These are phyloP conservation scores for Macrotis lagotis DNA, from an alignment of 2,113 vertebrate species.

Conservation along the genomic window DNA sequence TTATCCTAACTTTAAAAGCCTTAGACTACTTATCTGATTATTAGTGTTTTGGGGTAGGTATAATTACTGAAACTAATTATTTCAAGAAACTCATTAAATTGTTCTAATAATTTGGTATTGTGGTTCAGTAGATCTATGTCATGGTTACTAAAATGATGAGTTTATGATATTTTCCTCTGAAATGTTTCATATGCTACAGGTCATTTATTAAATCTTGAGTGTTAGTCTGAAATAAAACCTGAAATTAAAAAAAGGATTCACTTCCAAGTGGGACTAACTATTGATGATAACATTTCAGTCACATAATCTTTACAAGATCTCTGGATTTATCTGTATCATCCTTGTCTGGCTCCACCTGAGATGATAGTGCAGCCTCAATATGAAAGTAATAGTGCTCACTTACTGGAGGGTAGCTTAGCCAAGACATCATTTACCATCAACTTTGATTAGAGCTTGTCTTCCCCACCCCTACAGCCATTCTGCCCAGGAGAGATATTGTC, in stretches of 20 bases:
- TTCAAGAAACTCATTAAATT: slow-evolving; percentile 10
- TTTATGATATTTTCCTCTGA: neutral
- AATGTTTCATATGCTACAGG: neutral
- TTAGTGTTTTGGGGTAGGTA: neutral
- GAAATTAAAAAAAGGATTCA: neutral
- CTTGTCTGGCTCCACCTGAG: neutral
- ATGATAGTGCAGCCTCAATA: neutral
- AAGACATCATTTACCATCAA: neutral
- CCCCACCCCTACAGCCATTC: neutral
- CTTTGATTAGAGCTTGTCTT: neutral
- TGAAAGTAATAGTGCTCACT: neutral
- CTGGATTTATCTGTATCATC: neutral
- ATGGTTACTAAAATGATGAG: neutral
- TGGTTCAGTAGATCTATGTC: neutral
- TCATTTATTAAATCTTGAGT: slow-evolving; percentile 1
- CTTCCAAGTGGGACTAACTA: neutral
- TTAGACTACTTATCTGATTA: neutral
- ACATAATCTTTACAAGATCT: neutral
- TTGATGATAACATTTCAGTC: neutral
- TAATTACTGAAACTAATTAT: slow-evolving; percentile 10
- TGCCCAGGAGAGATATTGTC: neutral
- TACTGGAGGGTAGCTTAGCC: neutral
- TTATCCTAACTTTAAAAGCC: neutral
- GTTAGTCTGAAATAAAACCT: neutral
- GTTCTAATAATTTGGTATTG: neutral